Evolutionary conservation across 2,888 invertebrate species (phyloP).

Genomic region (Xestobium rufovillosum): DNA sequence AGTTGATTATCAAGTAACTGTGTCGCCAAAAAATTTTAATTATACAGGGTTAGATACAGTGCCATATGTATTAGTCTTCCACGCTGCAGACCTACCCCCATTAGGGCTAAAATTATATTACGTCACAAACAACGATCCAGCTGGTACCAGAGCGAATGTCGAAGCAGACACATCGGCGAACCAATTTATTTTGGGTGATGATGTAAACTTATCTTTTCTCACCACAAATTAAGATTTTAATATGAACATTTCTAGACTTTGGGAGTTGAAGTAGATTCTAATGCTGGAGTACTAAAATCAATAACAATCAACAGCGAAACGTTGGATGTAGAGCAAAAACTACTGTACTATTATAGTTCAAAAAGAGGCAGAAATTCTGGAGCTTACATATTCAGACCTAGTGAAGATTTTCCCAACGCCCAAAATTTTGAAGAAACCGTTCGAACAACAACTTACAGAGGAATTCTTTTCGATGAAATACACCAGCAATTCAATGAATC

Average conservation of each 20-base stretch:
- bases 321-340: slow-evolving; percentile 50
- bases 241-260: slow-evolving; percentile 23
- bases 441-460: slow-evolving; percentile 36
- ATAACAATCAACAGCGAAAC: slow-evolving; percentile 44
- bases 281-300: slow-evolving; percentile 48
- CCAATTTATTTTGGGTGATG: slow-evolving; percentile 7
- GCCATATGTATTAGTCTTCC: slow-evolving; percentile 51
- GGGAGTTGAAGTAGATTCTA: slow-evolving; percentile 48
- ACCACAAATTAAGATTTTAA: too few species aligned
- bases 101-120: slow-evolving; percentile 59
- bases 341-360: slow-evolving; percentile 64
- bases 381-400: slow-evolving; percentile 82
- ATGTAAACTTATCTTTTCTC: too few species aligned
- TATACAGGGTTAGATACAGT: slow-evolving; percentile 14
- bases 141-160: slow-evolving; percentile 4
- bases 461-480: slow-evolving; percentile 51
- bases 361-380: slow-evolving; percentile 78
- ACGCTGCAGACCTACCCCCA: slow-evolving; percentile 55
- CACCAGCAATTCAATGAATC: slow-evolving; percentile 60
- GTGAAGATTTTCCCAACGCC: slow-evolving; percentile 13
- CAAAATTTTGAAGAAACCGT: slow-evolving; percentile 9
- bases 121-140: slow-evolving; percentile 33
- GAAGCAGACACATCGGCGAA: slow-evolving; percentile 2
- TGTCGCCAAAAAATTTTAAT: slow-evolving; percentile 19
- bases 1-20: slow-evolving; percentile 25